A percentile compares a stretch with the other conserved stretches of the same genome.
Conservation (phyloP, 2,797 vertebrate species). For the Gorsachius magnificus region DNA sequence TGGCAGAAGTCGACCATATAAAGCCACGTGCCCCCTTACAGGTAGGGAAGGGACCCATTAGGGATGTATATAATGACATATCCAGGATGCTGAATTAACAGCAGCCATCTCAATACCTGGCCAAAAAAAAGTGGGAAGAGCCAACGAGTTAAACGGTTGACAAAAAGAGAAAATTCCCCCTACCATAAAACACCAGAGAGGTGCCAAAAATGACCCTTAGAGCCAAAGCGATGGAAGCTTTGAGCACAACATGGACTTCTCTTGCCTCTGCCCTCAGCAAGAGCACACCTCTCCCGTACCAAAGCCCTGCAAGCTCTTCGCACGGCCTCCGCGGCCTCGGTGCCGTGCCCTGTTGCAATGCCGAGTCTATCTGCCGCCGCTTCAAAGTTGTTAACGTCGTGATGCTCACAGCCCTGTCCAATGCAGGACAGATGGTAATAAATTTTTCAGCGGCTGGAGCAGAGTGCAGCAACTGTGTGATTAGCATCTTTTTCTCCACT, state of each 20-base stretch:
- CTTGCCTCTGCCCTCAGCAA: not conserved
- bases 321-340: fast-evolving
- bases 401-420: not conserved
- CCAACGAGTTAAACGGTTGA: not conserved
- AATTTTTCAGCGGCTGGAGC: constrained; percentile 45
- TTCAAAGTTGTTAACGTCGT: not conserved
- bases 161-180: not conserved
- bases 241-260: fast-evolving
- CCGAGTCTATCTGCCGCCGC: not conserved
- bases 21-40: not conserved
- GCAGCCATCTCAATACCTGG: not conserved
- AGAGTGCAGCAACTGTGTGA: constrained; percentile 46
- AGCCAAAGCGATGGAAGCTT: not conserved
- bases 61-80: not conserved
- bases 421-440: constrained; percentile 37
- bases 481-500: constrained; percentile 61
- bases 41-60: not conserved
- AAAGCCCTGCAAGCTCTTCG: fast-evolving
- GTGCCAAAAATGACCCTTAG: not conserved
- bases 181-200: not conserved
- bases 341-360: fast-evolving
- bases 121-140: not conserved
- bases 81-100: not conserved
- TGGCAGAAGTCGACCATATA: not conserved
- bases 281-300: not conserved